Base-by-base conservation (phyloP, 2,888 invertebrate genomes). In the Platerodrilus igneus region DNA sequence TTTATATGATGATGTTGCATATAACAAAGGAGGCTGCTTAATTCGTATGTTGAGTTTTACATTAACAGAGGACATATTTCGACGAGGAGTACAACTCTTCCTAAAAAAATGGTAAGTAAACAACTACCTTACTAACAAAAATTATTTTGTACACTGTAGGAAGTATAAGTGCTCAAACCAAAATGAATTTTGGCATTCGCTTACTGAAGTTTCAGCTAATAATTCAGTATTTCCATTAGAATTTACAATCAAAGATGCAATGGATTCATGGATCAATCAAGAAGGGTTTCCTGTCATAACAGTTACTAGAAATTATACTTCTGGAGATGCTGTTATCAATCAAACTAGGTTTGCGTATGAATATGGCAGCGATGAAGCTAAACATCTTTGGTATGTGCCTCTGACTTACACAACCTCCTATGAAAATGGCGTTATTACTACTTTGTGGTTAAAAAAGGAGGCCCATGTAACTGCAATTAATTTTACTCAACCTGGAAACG, bases 241-340 rank as follows among this genome's bases (percentile, higher is more conserved):
- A 8, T 56, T 74, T 0, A 73, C 74, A 0, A 67, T 81, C 2
- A 75, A 76, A 16, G 65, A 69, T 5, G 73, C 86, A 42, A 82
- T 86, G 77, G 77, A 80, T 57, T 72, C 78, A 0, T 88, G 86
- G 85, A 82, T 83, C 0, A 71, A 76, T 9, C 83, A 86, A 59
- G 73, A 78, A 0, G 83, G 83, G 0, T 84, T 78, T 60, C 86
- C 85, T 0, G 68, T 82, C 0, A 65, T 85, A 3, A 74, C 71
- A 0, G 74, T 83, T 0, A 64, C 61, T 1, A 69, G 78, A 52
- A 68, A 78, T 57, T 79, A 78, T 40, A 54, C 62, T 1, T 68
- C 64, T 0, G 71, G 69, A 2, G 47, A 58, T 0, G 67, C 73
- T 2, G 63, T 62, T 6, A 62, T 77, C 11, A 64, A 68, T 51